These are phyloP conservation scores for Tethea ocularis DNA, from an alignment of 2,888 invertebrate genomes.

Conservation along the genomic window DNA sequence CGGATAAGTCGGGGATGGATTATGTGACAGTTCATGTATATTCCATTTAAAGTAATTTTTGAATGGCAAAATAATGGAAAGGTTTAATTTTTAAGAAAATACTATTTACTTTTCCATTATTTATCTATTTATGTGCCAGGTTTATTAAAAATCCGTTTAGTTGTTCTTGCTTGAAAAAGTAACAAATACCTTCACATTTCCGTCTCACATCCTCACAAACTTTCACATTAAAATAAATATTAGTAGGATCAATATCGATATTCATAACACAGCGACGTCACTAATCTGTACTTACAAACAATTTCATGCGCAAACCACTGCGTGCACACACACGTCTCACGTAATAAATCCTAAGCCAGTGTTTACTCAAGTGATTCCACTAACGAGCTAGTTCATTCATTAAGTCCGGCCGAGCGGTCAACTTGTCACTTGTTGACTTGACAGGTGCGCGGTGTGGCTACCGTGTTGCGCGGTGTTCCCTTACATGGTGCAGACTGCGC, in stretches of 20 bases:
- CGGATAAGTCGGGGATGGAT: not conserved
- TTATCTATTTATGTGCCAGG: no score
- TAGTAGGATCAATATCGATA: not conserved
- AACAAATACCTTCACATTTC: no score
- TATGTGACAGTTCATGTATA: not conserved
- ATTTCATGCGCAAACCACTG: not conserved
- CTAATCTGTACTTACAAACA: not conserved
- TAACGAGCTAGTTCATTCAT: constrained; percentile 10
- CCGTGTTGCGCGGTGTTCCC: constrained; percentile 3
- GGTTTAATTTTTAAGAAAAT: no score
- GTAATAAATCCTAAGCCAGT: not conserved
- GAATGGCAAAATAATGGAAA: not conserved
- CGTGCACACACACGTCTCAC: not conserved
- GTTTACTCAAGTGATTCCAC: not conserved
- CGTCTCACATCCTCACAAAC: no score
- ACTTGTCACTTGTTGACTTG: constrained; percentile 13
- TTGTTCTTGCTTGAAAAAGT: no score
- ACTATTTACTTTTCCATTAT: no score
- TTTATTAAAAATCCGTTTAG: no score
- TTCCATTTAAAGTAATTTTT: not conserved
- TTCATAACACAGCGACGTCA: not conserved
- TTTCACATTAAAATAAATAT: not conserved
- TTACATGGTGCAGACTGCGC: not conserved
- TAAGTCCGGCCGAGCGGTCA: constrained; percentile 14
- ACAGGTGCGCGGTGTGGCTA: constrained; percentile 9